Evolutionary conservation across 2,113 vertebrate species (phyloP).

Genomic region (Tautogolabrus adspersus): DNA sequence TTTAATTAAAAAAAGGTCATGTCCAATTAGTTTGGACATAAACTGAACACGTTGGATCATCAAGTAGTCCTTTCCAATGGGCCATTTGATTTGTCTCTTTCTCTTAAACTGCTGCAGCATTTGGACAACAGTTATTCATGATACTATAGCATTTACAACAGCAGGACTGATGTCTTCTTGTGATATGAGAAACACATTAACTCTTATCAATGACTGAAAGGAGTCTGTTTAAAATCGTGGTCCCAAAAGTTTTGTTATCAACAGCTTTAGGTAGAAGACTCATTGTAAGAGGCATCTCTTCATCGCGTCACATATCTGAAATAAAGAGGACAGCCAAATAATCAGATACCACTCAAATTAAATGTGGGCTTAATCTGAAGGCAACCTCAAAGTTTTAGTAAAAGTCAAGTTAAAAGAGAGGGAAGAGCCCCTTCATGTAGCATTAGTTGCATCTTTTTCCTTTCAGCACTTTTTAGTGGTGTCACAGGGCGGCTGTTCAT

Average conservation of each 20-base stretch:
- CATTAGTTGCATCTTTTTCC: neutral
- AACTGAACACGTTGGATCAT: neutral
- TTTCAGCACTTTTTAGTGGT: neutral
- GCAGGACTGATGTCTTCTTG: too few species aligned
- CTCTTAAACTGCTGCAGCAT: neutral
- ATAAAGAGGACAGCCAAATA: neutral
- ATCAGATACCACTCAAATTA: neutral
- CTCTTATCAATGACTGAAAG: neutral
- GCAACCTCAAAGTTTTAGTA: conserved; percentile 4
- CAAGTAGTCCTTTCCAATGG: neutral
- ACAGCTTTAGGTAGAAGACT: too few species aligned
- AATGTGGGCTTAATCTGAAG: neutral
- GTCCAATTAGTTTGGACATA: neutral
- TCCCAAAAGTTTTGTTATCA: too few species aligned
- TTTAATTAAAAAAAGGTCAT: neutral
- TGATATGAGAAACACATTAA: neutral
- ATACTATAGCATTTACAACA: too few species aligned
- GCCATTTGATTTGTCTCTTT: neutral
- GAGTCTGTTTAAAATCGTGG: neutral
- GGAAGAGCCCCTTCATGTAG: neutral
- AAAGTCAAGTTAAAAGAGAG: neutral
- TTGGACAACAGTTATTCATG: too few species aligned
- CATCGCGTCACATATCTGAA: neutral
- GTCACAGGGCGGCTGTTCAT: conserved; percentile 21
- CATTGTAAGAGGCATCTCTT: too few species aligned